Conservation (phyloP, 2,797 vertebrate genomes). For the Chromobotia macracanthus region DNA sequence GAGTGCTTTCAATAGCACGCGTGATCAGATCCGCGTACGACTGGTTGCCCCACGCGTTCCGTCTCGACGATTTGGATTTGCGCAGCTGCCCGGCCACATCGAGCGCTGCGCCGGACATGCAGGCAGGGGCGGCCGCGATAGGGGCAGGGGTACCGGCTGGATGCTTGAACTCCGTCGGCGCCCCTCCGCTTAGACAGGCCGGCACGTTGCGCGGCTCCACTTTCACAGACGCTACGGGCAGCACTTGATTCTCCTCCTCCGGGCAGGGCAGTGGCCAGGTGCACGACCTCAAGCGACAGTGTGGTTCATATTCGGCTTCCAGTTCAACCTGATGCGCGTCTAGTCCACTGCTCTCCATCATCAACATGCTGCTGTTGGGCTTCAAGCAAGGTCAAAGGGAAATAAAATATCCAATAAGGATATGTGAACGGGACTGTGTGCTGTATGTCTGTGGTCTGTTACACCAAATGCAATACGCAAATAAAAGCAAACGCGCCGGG, state of each 20-base stretch:
- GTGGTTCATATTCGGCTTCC: constrained; percentile 90
- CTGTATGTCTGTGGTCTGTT: constrained; percentile 35
- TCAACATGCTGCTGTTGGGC: constrained; percentile 73
- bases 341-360: constrained; percentile 88
- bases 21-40: constrained; percentile 97
- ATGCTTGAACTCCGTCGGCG: constrained; percentile 75
- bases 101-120: constrained; percentile 73
- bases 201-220: constrained; percentile 76
- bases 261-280: constrained; percentile 92
- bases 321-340: constrained; percentile 92
- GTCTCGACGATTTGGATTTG: constrained; percentile 90
- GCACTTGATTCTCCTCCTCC: constrained; percentile 83
- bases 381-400: constrained; percentile 72
- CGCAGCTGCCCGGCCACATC: constrained; percentile 81
- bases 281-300: constrained; percentile 86
- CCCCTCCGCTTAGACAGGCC: constrained; percentile 75
- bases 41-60: constrained; percentile 97
- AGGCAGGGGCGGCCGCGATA: constrained; percentile 68
- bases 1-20: constrained; percentile 91
- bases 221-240: constrained; percentile 78
- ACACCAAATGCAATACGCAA: constrained; percentile 25
- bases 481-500: constrained; percentile 63
- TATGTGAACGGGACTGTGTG: constrained; percentile 5
- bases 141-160: constrained; percentile 74
- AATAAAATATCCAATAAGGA: constrained; percentile 37